Conservation (phyloP, 1,140 invertebrate species). For the Trachelipus rathkii region DNA sequence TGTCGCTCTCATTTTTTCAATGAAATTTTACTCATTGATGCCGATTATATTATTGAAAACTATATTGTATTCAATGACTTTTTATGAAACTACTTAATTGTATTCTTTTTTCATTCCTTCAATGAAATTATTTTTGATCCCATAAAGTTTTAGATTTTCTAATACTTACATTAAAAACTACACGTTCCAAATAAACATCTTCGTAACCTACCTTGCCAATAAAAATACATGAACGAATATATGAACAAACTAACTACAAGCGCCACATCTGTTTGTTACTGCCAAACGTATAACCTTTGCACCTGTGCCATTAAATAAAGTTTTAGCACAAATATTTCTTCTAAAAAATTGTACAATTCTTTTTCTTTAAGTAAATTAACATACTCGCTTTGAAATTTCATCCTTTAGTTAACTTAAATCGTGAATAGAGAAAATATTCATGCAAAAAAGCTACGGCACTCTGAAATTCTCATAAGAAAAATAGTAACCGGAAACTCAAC, state of each 20-base stretch:
- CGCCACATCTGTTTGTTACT: conserved; percentile 6
- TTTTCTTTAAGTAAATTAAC: neutral
- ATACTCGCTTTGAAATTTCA: neutral
- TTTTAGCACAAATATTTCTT: neutral
- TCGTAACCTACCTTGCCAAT: neutral
- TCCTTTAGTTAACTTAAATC: neutral
- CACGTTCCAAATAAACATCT: neutral
- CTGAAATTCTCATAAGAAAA: neutral
- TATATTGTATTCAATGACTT: neutral
- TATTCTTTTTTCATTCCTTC: neutral
- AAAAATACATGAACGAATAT: neutral
- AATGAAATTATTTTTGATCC: neutral
- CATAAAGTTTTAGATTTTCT: neutral
- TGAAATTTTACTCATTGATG: neutral
- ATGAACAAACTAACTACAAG: neutral
- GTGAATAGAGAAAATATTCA: neutral
- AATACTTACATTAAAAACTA: neutral
- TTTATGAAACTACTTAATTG: neutral
- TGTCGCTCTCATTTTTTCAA: neutral
- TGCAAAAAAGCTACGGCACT: neutral
- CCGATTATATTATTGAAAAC: neutral
- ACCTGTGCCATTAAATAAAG: neutral
- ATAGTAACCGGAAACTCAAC: neutral
- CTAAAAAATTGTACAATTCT: neutral
- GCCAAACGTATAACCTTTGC: conserved; percentile 2